Evolutionary conservation across 1,140 invertebrate species (phyloP).

Genomic region (Drosophila miranda): DNA sequence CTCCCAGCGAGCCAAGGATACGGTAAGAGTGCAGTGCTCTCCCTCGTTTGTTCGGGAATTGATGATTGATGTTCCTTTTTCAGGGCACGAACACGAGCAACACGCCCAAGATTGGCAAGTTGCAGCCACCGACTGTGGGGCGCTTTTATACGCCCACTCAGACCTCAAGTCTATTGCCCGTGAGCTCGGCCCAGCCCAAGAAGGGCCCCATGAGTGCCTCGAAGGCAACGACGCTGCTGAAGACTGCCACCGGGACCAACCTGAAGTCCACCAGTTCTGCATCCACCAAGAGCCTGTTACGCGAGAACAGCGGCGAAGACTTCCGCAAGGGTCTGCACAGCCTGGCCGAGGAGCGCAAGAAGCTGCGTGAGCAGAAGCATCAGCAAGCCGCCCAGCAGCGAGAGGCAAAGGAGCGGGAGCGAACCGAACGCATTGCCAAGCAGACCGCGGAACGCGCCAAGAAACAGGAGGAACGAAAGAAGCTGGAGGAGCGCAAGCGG

Average conservation of each 20-base stretch:
- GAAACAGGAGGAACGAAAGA: slow-evolving; percentile 83
- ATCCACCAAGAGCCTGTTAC: slow-evolving; percentile 59
- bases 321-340: slow-evolving; percentile 75
- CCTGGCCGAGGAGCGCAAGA: slow-evolving; percentile 84
- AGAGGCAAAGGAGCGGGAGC: slow-evolving; percentile 84
- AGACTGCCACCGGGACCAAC: slow-evolving; percentile 56
- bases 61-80: neutral
- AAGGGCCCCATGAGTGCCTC: slow-evolving; percentile 69
- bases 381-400: slow-evolving; percentile 84
- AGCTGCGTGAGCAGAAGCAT: slow-evolving; percentile 85
- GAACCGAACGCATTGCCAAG: slow-evolving; percentile 83
- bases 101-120: slow-evolving; percentile 67
- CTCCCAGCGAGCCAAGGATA: slow-evolving; percentile 50
- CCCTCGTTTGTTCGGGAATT: neutral
- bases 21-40: slow-evolving; percentile 31
- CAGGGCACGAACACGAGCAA: slow-evolving; percentile 31
- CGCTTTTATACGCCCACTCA: slow-evolving; percentile 80
- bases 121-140: slow-evolving; percentile 59
- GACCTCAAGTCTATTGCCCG: slow-evolving; percentile 21
- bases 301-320: slow-evolving; percentile 76
- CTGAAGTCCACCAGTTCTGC: slow-evolving; percentile 47
- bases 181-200: slow-evolving; percentile 55
- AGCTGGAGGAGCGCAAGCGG: slow-evolving; percentile 81
- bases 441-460: slow-evolving; percentile 84
- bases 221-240: slow-evolving; percentile 53